Evolutionary conservation across 2,797 vertebrate species (phyloP), one percentile per base, ranked within the genome.

Genomic region (Petrocephalus sullivani): DNA sequence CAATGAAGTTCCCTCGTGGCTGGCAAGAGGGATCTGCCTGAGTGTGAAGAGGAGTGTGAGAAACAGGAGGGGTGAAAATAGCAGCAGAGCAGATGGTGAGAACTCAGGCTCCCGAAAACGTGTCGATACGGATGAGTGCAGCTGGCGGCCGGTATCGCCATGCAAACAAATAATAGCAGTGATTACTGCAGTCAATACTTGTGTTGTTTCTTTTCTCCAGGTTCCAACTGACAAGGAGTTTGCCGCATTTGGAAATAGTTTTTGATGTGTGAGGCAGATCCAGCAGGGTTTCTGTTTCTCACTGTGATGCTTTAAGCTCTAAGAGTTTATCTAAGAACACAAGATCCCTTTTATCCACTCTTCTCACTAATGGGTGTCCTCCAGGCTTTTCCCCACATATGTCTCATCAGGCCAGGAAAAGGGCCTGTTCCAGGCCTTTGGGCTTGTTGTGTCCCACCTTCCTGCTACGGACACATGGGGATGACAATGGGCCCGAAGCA

Each of bases 1-100:
- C 16, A 16, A 53, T 51, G 54, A 54, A 61, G 83, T 41, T 7
- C 41, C 21, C 41, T 56, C 53, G 54, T 51, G 23, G 61, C 23
- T 86, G n/a, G 37, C 12, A 37, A 85, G 41, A 83, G n/a, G 57
- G 78, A 51, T 14, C 19, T 57, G 53, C 60, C 33, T 51, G 21
- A 41, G 54, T 37, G 21, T 9, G 14, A 41, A 54, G 37, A 87
- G 58, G 85, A 64, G 21, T 8, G 49, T 54, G 64, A 75, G 54
- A 60, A 86, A 28, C 61, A 8, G 53, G 33, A 53, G 64, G 67
- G 49, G 56, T 86, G 84, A 86, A 81, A 89, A 87, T 81, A 78
- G 88, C 67, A 60, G 67, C 14, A 64, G 75, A 90, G 84, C 90
- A 90, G 90, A 91, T 91, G 88, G 89, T 88, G 75, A 9, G 75